Percentiles rank a stretch among this genome's conserved stretches.
phyloP scores from a whole-genome alignment of 2,113 vertebrate species.

The Heloderma charlesbogerti region DNA sequence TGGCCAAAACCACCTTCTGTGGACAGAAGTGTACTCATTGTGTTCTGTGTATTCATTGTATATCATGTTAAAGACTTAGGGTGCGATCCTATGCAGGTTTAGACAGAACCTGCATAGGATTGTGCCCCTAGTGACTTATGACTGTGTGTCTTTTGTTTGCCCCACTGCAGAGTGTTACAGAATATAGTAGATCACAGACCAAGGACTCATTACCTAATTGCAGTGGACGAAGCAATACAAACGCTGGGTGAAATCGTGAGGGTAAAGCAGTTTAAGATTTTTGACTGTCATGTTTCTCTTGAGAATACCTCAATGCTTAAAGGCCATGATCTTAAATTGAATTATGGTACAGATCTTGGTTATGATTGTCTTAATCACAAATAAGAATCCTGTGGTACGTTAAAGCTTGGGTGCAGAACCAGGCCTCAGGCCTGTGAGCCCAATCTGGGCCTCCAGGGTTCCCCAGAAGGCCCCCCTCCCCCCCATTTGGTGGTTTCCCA shows the following conservation, averaged over 20 bases:
- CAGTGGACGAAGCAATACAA: conserved; percentile 84
- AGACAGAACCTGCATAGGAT: too few species aligned
- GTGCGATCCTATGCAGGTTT: too few species aligned
- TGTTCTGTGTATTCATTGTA: neutral
- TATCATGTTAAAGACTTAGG: neutral
- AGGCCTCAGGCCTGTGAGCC: too few species aligned
- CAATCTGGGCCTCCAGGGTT: too few species aligned
- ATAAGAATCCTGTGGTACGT: too few species aligned
- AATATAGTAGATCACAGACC: conserved; percentile 86
- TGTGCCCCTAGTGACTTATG: neutral
- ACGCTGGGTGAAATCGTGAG: conserved; percentile 85
- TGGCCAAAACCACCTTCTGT: neutral
- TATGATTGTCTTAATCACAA: neutral
- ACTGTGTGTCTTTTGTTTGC: rapidly evolving
- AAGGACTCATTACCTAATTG: conserved; percentile 82
- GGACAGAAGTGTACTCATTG: neutral
- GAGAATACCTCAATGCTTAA: neutral
- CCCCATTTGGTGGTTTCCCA: too few species aligned
- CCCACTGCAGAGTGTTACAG: conserved; percentile 83
- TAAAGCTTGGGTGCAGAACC: too few species aligned
- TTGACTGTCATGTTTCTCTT: neutral
- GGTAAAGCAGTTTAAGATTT: conserved; percentile 69
- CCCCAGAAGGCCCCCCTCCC: too few species aligned
- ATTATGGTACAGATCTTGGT: neutral
- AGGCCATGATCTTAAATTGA: conserved; percentile 12